Evolutionary conservation across 2,113 vertebrate species (phyloP), one percentile per base, ranked within the genome.

Genomic region (Neogobius melanostomus): DNA sequence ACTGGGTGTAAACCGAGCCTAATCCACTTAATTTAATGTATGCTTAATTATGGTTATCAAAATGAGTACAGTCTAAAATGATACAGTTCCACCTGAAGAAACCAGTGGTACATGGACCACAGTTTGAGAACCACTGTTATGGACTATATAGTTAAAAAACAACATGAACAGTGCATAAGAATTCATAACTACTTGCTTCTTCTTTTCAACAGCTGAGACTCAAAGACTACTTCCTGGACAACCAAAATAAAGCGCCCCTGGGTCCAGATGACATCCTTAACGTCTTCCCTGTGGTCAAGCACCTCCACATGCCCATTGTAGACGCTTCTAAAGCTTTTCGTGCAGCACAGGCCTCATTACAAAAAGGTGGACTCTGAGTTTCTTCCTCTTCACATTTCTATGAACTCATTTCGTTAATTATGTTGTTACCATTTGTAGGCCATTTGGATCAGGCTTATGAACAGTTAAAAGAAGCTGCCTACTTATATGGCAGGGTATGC

Each of bases 211-310:
- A 95, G 94, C 79, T 95, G 68, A 89, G 93, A 61, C 84, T 95
- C 49, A 90, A 90, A 71, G 93, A 95, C 81, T 95, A 95, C 76
- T 53, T 63, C 53, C 74, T 95, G 5, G 92, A 94, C 85, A 92
- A 88, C 84, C 92, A 90, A 45, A 93, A 74, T 56, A 95, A 94
- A 85, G 89, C 92, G 28, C 91, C 93, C 46, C 90, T 95, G 66
- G 85, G 91, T 68, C 90, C 93, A 49, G 94, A 95, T 0, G 94
- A 95, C 11, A 80, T 95, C 75, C 83, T 94, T 45, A 94, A 94
- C 87, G 86, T 94, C 64, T 88, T 94, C 64, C 93, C 94, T 12
- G 67, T 95, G n/a, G 80, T 94, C 73, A 95, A 95, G 72, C 91
- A 94, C 36, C n/a, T 94, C 52, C 66, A 78, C 66, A 91, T 91